phyloP scores from a whole-genome alignment of 1,140 invertebrate genomes.

The Diprion similis region DNA sequence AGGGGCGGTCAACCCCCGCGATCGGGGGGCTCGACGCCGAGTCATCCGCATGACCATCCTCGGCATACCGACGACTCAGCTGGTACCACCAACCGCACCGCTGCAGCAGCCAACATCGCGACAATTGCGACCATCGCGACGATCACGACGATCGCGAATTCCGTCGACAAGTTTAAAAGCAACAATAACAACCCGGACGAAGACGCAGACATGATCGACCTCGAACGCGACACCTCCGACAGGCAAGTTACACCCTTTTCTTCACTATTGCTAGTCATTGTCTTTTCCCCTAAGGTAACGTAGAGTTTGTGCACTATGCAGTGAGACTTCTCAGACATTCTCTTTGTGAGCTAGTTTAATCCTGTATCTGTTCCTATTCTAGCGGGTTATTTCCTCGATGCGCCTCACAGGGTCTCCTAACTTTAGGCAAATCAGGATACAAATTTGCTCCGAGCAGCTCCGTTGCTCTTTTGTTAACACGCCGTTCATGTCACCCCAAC shows the following conservation, averaged over 20 bases:
- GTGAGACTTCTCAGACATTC: constrained; percentile 16
- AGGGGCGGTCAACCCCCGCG: constrained; percentile 53
- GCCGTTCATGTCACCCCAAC: too few relatives aligned
- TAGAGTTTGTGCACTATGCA: not conserved
- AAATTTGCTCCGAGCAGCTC: too few relatives aligned
- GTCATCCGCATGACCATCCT: constrained; percentile 53
- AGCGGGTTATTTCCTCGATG: not conserved
- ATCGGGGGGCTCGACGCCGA: constrained; percentile 45
- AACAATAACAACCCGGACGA: not conserved
- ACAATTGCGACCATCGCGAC: not conserved
- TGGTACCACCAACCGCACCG: constrained; percentile 38
- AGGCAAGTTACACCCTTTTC: constrained; percentile 46
- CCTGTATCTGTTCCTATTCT: not conserved
- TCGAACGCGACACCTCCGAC: constrained; percentile 57
- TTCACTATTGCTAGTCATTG: not conserved
- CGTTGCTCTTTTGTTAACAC: too few relatives aligned
- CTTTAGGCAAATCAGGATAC: not conserved
- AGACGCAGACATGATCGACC: constrained; percentile 55
- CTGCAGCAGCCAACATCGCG: constrained; percentile 24
- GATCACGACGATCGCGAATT: not conserved
- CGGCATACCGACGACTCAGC: constrained; percentile 35
- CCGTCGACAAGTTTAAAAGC: not conserved
- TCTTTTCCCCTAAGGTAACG: not conserved
- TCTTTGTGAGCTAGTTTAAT: not conserved
- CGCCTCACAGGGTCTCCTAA: too few relatives aligned